Conservation (phyloP, 2,113 vertebrate genomes). For the Enhydra lutris region DNA sequence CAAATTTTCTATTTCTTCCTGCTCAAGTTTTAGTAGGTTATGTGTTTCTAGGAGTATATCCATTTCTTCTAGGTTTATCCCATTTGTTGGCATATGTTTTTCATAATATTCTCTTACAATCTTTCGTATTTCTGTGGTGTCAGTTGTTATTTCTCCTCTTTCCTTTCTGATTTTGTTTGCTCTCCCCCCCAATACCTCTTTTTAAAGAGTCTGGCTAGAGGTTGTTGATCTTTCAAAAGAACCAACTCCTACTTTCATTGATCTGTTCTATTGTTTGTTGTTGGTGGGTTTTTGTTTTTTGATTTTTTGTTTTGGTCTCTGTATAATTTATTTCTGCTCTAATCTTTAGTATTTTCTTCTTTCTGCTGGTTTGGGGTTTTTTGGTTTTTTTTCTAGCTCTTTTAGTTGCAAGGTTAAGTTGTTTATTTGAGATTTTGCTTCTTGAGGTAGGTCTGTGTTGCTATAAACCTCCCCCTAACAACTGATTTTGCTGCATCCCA, state of each 20-base stretch:
- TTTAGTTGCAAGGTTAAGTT: neutral
- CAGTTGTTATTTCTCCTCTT: neutral
- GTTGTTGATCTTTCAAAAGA: neutral
- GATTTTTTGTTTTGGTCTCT: neutral
- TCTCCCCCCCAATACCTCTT: fast-evolving
- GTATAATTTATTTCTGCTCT: neutral
- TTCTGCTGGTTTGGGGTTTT: neutral
- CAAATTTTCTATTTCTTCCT: neutral
- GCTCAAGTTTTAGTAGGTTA: neutral
- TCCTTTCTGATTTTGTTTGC: neutral
- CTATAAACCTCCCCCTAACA: neutral
- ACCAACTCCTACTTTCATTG: neutral
- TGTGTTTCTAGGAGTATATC: neutral
- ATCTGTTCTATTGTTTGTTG: neutral
- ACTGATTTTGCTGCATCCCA: neutral
- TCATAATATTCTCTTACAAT: neutral
- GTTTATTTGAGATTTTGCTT: neutral
- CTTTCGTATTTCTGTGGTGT: neutral
- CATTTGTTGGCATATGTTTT: neutral
- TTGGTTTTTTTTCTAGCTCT: neutral
- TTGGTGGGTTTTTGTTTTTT: too few species aligned
- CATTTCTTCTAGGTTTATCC: neutral
- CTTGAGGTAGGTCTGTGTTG: neutral
- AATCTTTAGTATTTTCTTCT: neutral
- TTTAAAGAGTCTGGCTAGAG: neutral